Conservation (phyloP, 2,888 invertebrate species). For the Andrena bicolor region DNA sequence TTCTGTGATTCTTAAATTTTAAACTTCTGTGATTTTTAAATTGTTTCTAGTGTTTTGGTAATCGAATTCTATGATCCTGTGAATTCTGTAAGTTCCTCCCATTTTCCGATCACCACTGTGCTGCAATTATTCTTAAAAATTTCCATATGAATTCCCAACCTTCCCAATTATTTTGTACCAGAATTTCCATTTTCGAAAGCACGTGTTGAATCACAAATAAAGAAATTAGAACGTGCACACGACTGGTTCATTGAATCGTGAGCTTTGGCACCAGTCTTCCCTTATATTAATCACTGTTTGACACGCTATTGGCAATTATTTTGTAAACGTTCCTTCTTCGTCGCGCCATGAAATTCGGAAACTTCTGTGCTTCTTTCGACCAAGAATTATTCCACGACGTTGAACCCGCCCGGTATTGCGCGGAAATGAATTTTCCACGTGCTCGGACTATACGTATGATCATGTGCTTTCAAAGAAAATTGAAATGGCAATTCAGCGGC, state of each 20-base stretch:
- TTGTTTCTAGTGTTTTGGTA: no score
- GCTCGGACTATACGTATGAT: conserved; percentile 2
- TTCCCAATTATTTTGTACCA: neutral
- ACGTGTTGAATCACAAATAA: neutral
- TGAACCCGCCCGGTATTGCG: neutral
- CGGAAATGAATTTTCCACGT: conserved; percentile 3
- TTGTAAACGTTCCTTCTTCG: conserved; percentile 13
- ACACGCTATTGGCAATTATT: conserved; percentile 56
- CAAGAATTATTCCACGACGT: neutral
- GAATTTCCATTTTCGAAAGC: neutral
- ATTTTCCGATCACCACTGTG: neutral
- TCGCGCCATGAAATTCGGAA: neutral
- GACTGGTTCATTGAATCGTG: conserved; percentile 18
- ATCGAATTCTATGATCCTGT: no score
- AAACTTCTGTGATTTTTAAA: no score
- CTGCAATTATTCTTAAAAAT: neutral
- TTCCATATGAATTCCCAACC: neutral
- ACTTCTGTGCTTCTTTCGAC: neutral
- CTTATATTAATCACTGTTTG: conserved; percentile 47
- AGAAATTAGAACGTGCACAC: neutral
- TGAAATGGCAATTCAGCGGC: conserved; percentile 5
- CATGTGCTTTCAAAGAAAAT: neutral
- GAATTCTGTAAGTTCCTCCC: no score
- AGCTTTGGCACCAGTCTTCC: conserved; percentile 24
- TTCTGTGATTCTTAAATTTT: no score